Base-by-base conservation (phyloP, 2,113 vertebrate species). In the Phasianus colchicus region DNA sequence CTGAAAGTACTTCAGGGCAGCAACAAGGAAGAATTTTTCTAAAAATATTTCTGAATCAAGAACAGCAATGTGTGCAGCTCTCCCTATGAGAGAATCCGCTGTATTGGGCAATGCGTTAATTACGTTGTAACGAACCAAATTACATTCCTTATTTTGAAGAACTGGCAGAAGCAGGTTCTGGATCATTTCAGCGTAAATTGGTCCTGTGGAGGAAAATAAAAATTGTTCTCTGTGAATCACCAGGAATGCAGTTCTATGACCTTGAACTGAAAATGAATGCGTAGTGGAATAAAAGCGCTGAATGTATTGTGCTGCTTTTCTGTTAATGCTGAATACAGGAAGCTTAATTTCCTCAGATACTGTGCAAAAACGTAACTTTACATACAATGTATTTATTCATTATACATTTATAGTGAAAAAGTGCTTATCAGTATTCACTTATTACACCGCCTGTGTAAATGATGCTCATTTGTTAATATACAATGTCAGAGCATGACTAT, bases 31-130 rank as follows among this genome's bases (percentile, higher is more conserved):
- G 97, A 99, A 99, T 97, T 99, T 99, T 98, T 99, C 99, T 97
- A 99, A 98, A 98, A 99, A 99, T 98, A 99, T 99, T 98, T 99
- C 99, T 13, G 99, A 99, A 96, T 99, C 99, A 27, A 99, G 98
- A 97, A 99, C 99, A 90, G 99, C 99, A 92, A 99, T 99, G 96
- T 99, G 99, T 86, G 99, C 99, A 61, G 99, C 99, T 96, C 99
- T 98, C 82, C 99, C 99, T 10, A 99, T 99, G 29, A 99, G 98
- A 74, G 99, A 99, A 97, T 99, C 99, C 82, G 99, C 99, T 36
- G 99, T 99, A 97, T 99, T 99, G 96, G 99, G 99, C 94, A 99
- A 98, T 17, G 99, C 99, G 57, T 99, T 99, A 95, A 99, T 99
- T 83, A 99, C 99, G 86, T 99, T 99, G 30, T 99, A 99, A 87